These are phyloP conservation scores for Unio delphinus DNA, from an alignment of 2,888 invertebrate species.

Conservation along the genomic window DNA sequence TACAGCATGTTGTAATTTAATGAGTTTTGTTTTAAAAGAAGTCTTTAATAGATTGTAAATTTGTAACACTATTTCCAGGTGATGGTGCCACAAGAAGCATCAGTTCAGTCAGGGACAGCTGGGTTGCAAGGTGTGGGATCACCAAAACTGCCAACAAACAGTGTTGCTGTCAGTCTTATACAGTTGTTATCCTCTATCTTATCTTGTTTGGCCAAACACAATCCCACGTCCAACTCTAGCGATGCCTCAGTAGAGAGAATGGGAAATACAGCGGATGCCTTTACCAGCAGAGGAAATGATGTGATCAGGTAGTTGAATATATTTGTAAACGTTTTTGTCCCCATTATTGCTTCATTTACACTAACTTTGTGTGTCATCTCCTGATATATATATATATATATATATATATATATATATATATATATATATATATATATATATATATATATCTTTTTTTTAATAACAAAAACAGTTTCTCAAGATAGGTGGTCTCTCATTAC, in stretches of 20 bases:
- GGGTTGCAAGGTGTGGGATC: slow-evolving; percentile 6
- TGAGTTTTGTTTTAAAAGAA: too few species aligned
- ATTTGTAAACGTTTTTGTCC: neutral
- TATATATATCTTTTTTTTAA: too few species aligned
- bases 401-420: too few species aligned
- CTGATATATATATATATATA: too few species aligned
- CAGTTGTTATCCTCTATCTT: slow-evolving; percentile 61
- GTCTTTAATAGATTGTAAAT: neutral
- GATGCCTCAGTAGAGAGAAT: slow-evolving; percentile 64
- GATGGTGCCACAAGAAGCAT: slow-evolving; percentile 35
- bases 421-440: too few species aligned
- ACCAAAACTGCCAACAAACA: slow-evolving; percentile 66
- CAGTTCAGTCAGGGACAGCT: slow-evolving; percentile 7
- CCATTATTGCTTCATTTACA: too few species aligned
- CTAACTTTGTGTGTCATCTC: too few species aligned
- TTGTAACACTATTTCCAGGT: slow-evolving; percentile 24
- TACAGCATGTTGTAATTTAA: too few species aligned
- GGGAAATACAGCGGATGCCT: slow-evolving; percentile 59
- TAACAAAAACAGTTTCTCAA: too few species aligned
- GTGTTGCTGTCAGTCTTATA: slow-evolving; percentile 65
- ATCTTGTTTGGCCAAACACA: slow-evolving; percentile 65
- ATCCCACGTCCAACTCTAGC: slow-evolving; percentile 58
- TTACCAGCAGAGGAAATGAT: slow-evolving; percentile 67
- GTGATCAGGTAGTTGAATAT: slow-evolving; percentile 65
- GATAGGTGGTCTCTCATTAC: too few species aligned